phyloP scores from a whole-genome alignment of 2,888 invertebrate species.

The Darwinula stevensoni region DNA sequence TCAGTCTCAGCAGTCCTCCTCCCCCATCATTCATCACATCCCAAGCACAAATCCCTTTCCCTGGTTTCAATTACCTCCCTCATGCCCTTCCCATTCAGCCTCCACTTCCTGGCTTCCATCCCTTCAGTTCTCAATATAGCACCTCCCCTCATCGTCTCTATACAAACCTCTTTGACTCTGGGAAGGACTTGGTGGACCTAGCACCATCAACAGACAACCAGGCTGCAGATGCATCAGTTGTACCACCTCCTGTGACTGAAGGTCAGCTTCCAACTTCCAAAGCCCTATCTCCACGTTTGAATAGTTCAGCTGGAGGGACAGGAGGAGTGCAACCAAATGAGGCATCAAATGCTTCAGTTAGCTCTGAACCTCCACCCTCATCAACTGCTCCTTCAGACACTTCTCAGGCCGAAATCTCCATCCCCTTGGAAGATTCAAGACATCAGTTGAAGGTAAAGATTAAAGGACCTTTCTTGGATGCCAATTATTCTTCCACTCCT shows the following conservation, averaged over 20 bases:
- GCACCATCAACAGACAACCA: no score
- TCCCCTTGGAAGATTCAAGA: neutral
- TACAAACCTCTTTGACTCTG: constrained; percentile 1
- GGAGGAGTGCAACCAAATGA: no score
- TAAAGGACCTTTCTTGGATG: constrained; percentile 55
- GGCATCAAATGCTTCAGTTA: no score
- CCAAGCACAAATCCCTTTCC: neutral
- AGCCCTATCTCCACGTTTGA: no score
- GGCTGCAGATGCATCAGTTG: no score
- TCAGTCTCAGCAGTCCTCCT: no score
- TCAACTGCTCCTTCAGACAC: neutral
- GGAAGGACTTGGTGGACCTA: neutral
- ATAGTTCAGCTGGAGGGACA: no score
- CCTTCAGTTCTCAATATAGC: no score
- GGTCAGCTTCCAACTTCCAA: no score
- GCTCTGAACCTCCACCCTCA: neutral
- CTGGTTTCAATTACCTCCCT: neutral
- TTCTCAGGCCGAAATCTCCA: neutral
- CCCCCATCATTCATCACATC: neutral
- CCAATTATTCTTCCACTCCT: constrained; percentile 24
- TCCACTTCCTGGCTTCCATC: no score
- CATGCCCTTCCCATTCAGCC: no score
- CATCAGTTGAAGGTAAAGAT: constrained; percentile 70
- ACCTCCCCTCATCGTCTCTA: no score
- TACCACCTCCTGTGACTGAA: neutral